A percentile compares a stretch with the other conserved stretches of the same genome.
Conservation (phyloP, 1,140 invertebrate genomes). For the Drosophila hydei region DNA sequence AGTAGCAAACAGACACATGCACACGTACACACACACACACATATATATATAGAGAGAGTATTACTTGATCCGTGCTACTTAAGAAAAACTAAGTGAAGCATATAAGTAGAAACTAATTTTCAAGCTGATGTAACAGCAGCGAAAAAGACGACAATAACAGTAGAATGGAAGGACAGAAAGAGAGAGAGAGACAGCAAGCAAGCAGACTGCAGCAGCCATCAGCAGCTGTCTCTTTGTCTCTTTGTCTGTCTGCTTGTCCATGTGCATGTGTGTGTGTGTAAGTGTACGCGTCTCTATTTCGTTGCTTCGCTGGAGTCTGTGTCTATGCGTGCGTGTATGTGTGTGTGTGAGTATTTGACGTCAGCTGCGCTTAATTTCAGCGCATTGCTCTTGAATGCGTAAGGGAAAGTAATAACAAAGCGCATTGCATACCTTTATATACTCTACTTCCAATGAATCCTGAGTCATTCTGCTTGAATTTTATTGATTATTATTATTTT, state of each 20-base stretch:
- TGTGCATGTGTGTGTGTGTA: slow-evolving; percentile 5
- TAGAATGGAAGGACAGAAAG: background rate
- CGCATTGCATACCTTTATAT: slow-evolving; percentile 56
- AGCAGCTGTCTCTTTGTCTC: slow-evolving; percentile 42
- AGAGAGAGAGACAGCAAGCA: slow-evolving; percentile 18
- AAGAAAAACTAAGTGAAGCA: slow-evolving; percentile 82
- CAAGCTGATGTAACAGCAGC: slow-evolving; percentile 73
- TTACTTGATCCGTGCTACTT: slow-evolving; percentile 77
- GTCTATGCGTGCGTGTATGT: background rate
- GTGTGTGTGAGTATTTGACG: slow-evolving; percentile 21
- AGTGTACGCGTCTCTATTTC: slow-evolving; percentile 21
- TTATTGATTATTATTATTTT: too few species aligned
- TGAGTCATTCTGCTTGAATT: too few species aligned
- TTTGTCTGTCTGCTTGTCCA: background rate
- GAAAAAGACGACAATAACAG: slow-evolving; percentile 40
- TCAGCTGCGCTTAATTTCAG: slow-evolving; percentile 74
- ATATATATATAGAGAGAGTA: slow-evolving; percentile 17
- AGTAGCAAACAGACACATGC: slow-evolving; percentile 34
- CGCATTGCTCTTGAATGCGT: slow-evolving; percentile 69
- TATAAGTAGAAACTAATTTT: slow-evolving; percentile 82
- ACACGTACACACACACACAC: slow-evolving; percentile 30
- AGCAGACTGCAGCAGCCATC: slow-evolving; percentile 33
- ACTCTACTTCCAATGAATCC: too few species aligned
- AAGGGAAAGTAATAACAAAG: slow-evolving; percentile 65
- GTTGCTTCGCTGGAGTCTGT: too few species aligned